Conservation (phyloP, 2,113 vertebrate species). For the Lichenostomus cassidix region DNA sequence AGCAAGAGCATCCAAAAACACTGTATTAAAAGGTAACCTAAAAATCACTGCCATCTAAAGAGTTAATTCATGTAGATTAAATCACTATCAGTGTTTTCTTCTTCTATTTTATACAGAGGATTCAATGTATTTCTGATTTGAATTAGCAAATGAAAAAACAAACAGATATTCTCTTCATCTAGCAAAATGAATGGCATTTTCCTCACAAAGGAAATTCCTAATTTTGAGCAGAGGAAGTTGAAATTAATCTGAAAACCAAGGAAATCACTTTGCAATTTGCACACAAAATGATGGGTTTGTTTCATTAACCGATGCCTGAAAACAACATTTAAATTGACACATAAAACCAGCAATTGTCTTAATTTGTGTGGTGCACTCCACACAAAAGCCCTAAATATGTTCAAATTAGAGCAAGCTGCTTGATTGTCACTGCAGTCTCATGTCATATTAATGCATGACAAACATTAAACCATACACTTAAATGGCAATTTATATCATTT, state of each 20-base stretch:
- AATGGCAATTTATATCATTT: conserved; percentile 99
- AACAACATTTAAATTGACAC: conserved; percentile 87
- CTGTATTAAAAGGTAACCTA: not conserved
- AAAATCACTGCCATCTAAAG: not conserved
- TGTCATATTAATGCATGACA: conserved; percentile 99
- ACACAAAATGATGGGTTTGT: conserved; percentile 77
- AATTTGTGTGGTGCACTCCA: conserved; percentile 92
- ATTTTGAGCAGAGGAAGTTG: conserved; percentile 58
- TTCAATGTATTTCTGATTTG: not conserved
- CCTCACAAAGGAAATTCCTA: conserved; percentile 51
- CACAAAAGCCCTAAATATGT: conserved; percentile 96
- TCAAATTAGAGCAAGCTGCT: conserved; percentile 98
- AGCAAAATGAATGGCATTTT: not conserved
- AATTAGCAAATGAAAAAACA: conserved; percentile 18
- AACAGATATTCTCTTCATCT: conserved; percentile 1
- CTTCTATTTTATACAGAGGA: not conserved
- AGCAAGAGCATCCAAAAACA: not conserved
- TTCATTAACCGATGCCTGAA: conserved; percentile 85
- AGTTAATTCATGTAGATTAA: not conserved
- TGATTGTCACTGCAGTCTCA: conserved; percentile 98
- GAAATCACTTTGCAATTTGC: conserved; percentile 59
- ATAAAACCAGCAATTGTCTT: conserved; percentile 97
- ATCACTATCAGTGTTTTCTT: conserved; percentile 6
- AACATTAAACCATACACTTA: conserved; percentile 99
- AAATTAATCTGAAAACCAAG: conserved; percentile 58